Conservation (phyloP, 2,888 invertebrate species). For the Mesochorus sp. region DNA sequence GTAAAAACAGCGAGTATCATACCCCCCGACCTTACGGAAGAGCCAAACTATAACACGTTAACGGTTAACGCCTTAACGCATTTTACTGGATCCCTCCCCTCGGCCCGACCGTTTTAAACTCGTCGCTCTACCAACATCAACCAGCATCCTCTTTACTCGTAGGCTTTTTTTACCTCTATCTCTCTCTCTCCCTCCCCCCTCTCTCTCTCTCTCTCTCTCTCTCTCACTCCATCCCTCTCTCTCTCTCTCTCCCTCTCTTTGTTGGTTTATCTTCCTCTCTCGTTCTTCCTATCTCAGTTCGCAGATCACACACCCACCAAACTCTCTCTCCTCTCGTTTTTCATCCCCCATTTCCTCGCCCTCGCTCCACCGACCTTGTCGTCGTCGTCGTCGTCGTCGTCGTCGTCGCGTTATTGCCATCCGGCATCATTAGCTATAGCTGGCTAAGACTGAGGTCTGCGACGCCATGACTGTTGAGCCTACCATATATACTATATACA, state of each 20-base stretch:
- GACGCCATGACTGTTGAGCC: conserved; percentile 6
- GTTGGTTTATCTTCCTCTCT: background rate
- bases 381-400: conserved; percentile 44
- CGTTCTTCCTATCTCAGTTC: conserved; percentile 42
- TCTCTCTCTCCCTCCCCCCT: background rate
- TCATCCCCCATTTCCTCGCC: conserved; percentile 55
- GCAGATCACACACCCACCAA: conserved; percentile 50
- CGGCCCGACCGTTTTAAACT: conserved; percentile 9
- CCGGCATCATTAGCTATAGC: conserved; percentile 5
- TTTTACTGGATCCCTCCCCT: conserved; percentile 60
- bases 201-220: conserved; percentile 27
- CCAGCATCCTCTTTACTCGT: conserved; percentile 19
- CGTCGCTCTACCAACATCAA: conserved; percentile 17
- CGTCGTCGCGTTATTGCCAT: conserved; percentile 38
- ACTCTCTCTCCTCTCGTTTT: conserved; percentile 17
- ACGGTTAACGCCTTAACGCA: conserved; percentile 73
- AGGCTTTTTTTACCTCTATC: too few relatives aligned
- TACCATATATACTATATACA: background rate
- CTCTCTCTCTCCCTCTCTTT: conserved; percentile 24
- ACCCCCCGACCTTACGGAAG: conserved; percentile 12
- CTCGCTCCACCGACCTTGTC: conserved; percentile 47
- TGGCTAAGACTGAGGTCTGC: background rate
- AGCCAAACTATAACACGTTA: conserved; percentile 62
- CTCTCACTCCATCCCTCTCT: background rate
- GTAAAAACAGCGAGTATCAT: conserved; percentile 32